Percentiles rank a stretch among this genome's conserved stretches.
Evolutionary conservation across 2,888 invertebrate genomes (phyloP).

Genomic region (Drosophila lacicola): DNA sequence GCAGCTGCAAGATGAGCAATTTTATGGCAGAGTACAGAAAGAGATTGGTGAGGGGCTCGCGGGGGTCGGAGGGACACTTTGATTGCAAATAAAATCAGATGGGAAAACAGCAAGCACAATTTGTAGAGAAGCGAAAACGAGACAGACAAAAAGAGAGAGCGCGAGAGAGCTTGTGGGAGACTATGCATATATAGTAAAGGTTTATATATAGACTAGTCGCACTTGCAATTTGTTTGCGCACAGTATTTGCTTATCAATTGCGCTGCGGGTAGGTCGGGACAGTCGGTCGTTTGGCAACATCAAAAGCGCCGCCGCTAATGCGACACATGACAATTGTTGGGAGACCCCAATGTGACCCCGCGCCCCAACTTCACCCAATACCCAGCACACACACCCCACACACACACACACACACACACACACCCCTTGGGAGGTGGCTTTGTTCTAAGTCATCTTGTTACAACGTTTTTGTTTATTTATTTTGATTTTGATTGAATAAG

Average conservation of each 20-base stretch:
- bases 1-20: slow-evolving; percentile 43
- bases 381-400: neutral
- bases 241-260: slow-evolving; percentile 57
- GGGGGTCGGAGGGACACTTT: slow-evolving; percentile 43
- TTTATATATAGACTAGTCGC: slow-evolving; percentile 12
- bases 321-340: slow-evolving; percentile 35
- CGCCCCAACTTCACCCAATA: neutral
- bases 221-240: slow-evolving; percentile 48
- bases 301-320: slow-evolving; percentile 42
- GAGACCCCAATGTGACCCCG: neutral
- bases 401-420: neutral
- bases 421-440: slow-evolving; percentile 15
- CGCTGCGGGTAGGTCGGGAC: slow-evolving; percentile 10
- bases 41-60: neutral
- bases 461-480: slow-evolving; percentile 63
- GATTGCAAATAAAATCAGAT: slow-evolving; percentile 59
- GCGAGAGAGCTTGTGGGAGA: neutral
- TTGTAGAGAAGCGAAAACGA: slow-evolving; percentile 17
- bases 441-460: slow-evolving; percentile 38
- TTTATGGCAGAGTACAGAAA: slow-evolving; percentile 37
- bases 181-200: neutral
- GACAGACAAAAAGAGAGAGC: slow-evolving; percentile 3
- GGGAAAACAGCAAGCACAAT: slow-evolving; percentile 24
- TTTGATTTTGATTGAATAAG: slow-evolving; percentile 80
- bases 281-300: slow-evolving; percentile 22